These are phyloP conservation scores for Charanyca ferruginea DNA, from an alignment of 2,888 invertebrate species.

Conservation along the genomic window DNA sequence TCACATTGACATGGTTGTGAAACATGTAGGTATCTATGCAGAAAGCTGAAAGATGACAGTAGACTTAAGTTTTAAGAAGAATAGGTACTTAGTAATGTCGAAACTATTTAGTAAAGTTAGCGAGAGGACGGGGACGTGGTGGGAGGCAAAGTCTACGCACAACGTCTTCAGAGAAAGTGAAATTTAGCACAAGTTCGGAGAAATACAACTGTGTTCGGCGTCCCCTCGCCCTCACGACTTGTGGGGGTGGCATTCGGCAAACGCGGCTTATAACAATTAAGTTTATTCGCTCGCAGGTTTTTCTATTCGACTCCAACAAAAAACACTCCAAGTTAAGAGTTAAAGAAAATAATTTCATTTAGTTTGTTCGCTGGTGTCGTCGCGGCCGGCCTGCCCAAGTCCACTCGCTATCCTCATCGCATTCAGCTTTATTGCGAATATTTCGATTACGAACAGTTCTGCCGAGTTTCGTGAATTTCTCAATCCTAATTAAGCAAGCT, in stretches of 20 bases:
- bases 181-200: conserved; percentile 91
- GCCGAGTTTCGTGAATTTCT: conserved; percentile 20
- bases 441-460: conserved; percentile 14
- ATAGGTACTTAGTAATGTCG: conserved; percentile 60
- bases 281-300: conserved; percentile 87
- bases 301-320: conserved; percentile 80
- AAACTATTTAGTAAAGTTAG: conserved; percentile 83
- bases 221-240: conserved; percentile 76
- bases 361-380: conserved; percentile 52
- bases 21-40: conserved; percentile 15
- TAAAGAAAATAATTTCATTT: conserved; percentile 65
- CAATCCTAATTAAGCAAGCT: conserved; percentile 33
- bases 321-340: conserved; percentile 65
- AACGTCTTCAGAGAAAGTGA: conserved; percentile 90
- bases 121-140: conserved; percentile 77
- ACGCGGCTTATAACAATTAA: conserved; percentile 90
- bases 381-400: conserved; percentile 23
- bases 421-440: conserved; percentile 15
- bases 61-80: conserved; percentile 66
- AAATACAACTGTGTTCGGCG: conserved; percentile 85
- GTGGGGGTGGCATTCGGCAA: conserved; percentile 83
- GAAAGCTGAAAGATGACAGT: conserved; percentile 40
- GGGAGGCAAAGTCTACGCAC: conserved; percentile 89
- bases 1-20: conserved; percentile 15
- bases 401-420: conserved; percentile 12